These are phyloP conservation scores for Eufriesea mexicana DNA, from an alignment of 1,140 invertebrate genomes.

Conservation along the genomic window DNA sequence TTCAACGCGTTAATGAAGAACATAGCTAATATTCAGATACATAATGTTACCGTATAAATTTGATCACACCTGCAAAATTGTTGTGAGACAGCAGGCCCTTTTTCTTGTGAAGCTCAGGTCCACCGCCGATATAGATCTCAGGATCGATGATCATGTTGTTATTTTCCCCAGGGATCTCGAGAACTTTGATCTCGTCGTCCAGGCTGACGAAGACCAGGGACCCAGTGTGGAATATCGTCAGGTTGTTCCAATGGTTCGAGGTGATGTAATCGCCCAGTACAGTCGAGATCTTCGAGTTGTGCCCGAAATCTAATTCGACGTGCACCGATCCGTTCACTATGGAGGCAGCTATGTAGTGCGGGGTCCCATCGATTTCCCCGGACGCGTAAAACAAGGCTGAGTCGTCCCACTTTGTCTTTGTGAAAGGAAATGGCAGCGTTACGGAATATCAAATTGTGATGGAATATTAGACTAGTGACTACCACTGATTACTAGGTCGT, in stretches of 20 bases:
- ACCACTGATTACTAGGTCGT: too few species aligned
- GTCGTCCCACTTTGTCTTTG: slow-evolving; percentile 91
- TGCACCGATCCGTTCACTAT: slow-evolving; percentile 90
- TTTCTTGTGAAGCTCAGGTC: slow-evolving; percentile 90
- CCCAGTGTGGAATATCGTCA: slow-evolving; percentile 92
- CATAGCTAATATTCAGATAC: too few species aligned
- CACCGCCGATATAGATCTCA: slow-evolving; percentile 95
- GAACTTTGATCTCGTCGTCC: slow-evolving; percentile 86
- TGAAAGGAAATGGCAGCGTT: neutral
- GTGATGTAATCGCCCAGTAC: slow-evolving; percentile 87
- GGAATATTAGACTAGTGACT: too few species aligned
- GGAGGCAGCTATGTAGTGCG: slow-evolving; percentile 92
- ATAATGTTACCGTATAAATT: neutral
- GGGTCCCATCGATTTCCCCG: slow-evolving; percentile 89
- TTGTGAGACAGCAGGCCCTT: slow-evolving; percentile 88
- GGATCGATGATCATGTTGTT: slow-evolving; percentile 95
- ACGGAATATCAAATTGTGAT: too few species aligned
- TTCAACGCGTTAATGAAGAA: too few species aligned
- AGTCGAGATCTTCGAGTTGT: slow-evolving; percentile 86
- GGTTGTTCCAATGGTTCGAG: slow-evolving; percentile 93
- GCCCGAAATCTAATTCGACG: slow-evolving; percentile 92
- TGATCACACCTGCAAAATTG: slow-evolving; percentile 84
- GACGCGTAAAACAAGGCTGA: slow-evolving; percentile 94
- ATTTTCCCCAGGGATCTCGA: slow-evolving; percentile 88
- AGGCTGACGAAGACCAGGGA: slow-evolving; percentile 88